These are phyloP conservation scores for Ruditapes philippinarum DNA, from an alignment of 1,140 invertebrate species.

Conservation along the genomic window DNA sequence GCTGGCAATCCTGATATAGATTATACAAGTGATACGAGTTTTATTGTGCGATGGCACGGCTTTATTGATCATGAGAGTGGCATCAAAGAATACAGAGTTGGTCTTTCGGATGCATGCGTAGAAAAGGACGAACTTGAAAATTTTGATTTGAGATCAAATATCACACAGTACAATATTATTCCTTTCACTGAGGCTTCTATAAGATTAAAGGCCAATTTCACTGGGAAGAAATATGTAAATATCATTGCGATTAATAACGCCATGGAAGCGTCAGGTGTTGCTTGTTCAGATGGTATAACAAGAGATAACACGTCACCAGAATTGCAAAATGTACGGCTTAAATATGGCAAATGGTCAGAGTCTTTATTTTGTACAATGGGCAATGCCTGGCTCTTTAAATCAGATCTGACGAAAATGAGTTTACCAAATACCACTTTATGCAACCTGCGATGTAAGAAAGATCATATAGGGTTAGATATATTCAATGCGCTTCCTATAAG, in stretches of 20 bases:
- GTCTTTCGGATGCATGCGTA: slow-evolving; percentile 46
- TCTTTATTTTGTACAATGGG: slow-evolving; percentile 61
- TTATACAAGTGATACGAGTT: slow-evolving; percentile 63
- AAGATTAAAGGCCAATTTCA: slow-evolving; percentile 32
- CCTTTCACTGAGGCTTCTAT: background rate
- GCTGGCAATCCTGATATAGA: slow-evolving; percentile 67
- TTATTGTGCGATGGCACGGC: slow-evolving; percentile 71
- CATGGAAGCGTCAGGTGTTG: slow-evolving; percentile 65
- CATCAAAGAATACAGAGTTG: slow-evolving; percentile 66
- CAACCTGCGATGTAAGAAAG: background rate
- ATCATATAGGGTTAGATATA: background rate
- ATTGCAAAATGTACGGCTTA: slow-evolving; percentile 49
- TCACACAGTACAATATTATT: background rate
- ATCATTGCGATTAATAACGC: slow-evolving; percentile 72
- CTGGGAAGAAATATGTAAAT: slow-evolving; percentile 57
- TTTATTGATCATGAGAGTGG: slow-evolving; percentile 77
- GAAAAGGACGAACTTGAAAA: slow-evolving; percentile 44
- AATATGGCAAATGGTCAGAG: slow-evolving; percentile 44
- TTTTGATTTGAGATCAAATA: background rate
- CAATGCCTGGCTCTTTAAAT: slow-evolving; percentile 61
- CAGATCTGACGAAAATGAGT: slow-evolving; percentile 53
- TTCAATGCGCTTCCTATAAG: background rate
- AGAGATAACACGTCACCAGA: slow-evolving; percentile 56
- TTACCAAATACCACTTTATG: slow-evolving; percentile 37
- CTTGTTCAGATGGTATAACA: slow-evolving; percentile 72